A percentile compares a stretch with the other conserved stretches of the same genome.
These are phyloP conservation scores for Tridacna gigas DNA, from an alignment of 2,888 invertebrate species.

Conservation along the genomic window DNA sequence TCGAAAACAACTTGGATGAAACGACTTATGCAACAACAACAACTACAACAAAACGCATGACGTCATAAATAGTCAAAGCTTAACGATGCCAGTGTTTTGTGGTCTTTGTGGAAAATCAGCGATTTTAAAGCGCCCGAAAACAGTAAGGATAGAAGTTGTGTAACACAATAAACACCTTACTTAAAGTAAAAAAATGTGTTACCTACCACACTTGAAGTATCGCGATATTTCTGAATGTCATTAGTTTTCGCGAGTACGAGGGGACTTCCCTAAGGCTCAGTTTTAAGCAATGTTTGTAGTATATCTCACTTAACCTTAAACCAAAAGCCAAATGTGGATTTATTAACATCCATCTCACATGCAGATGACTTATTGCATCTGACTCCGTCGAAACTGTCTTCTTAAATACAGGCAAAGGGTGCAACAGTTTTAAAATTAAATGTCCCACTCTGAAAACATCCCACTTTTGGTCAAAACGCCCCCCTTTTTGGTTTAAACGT, in stretches of 20 bases:
- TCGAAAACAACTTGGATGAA: background rate
- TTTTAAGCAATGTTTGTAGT: too few relatives aligned
- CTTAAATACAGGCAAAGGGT: too few relatives aligned
- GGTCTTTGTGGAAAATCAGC: conserved; percentile 77
- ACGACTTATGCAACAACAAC: background rate
- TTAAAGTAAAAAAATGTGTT: background rate
- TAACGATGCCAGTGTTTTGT: conserved; percentile 74
- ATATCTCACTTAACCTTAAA: background rate
- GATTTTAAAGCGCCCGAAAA: conserved; percentile 84
- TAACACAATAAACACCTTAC: background rate
- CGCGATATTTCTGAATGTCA: background rate
- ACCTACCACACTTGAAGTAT: background rate
- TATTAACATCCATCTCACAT: too few relatives aligned
- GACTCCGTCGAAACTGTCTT: too few relatives aligned
- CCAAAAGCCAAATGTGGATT: background rate
- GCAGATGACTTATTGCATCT: too few relatives aligned
- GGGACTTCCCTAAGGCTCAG: too few relatives aligned
- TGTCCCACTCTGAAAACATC: too few relatives aligned
- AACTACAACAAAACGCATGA: background rate
- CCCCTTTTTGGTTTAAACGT: too few relatives aligned
- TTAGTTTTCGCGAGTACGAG: background rate
- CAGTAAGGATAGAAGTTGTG: conserved; percentile 71
- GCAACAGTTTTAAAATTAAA: too few relatives aligned
- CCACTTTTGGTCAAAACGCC: too few relatives aligned
- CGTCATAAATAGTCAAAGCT: background rate